phyloP scores from a whole-genome alignment of 2,888 invertebrate species.

The Oxytorus armatus region DNA sequence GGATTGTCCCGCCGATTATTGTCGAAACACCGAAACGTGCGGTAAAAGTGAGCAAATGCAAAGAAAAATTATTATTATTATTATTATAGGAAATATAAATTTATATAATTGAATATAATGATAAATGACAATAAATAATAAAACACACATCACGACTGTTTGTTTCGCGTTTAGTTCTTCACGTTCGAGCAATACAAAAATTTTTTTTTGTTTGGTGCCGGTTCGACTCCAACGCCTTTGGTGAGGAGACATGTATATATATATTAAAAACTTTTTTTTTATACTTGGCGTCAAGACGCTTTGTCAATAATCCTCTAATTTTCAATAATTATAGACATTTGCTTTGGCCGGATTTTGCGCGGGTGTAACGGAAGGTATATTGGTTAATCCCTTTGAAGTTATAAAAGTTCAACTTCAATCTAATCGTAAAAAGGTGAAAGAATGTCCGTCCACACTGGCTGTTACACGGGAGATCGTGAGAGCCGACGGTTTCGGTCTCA shows the following conservation, averaged over 20 bases:
- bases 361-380: slow-evolving; percentile 95
- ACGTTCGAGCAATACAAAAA: slow-evolving; percentile 97
- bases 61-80: slow-evolving; percentile 15
- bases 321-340: slow-evolving; percentile 89
- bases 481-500: slow-evolving; percentile 91
- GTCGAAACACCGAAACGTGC: slow-evolving; percentile 98
- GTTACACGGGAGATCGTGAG: slow-evolving; percentile 92
- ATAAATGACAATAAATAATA: slow-evolving; percentile 15
- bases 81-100: slow-evolving; percentile 6
- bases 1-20: slow-evolving; percentile 95
- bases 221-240: slow-evolving; percentile 90
- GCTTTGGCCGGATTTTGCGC: slow-evolving; percentile 95
- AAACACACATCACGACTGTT: slow-evolving; percentile 6
- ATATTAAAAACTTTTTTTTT: slow-evolving; percentile 16
- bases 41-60: slow-evolving; percentile 88
- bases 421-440: slow-evolving; percentile 88
- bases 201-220: slow-evolving; percentile 92
- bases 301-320: background rate
- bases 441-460: slow-evolving; percentile 90
- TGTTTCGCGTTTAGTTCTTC: slow-evolving; percentile 89
- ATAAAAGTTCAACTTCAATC: slow-evolving; percentile 96
- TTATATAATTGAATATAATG: background rate
- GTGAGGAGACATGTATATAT: too few relatives aligned
- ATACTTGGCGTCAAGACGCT: background rate
- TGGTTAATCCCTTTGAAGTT: slow-evolving; percentile 98